Base-by-base conservation (phyloP, 2,888 invertebrate species). In the Willowsia nigromaculata region DNA sequence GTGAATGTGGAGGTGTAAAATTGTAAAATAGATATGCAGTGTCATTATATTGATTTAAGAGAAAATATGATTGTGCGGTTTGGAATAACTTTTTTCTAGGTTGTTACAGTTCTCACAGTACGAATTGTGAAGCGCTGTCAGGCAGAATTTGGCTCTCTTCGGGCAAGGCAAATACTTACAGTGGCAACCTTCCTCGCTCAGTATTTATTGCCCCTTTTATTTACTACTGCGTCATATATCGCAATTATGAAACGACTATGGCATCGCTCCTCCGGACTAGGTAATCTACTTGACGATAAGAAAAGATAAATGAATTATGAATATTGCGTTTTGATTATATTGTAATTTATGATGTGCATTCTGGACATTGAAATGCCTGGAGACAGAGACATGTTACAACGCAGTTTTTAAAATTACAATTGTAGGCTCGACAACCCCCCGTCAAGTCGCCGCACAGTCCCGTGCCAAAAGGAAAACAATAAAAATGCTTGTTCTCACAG, bases 401-500 rank as follows among this genome's bases (percentile, higher is more conserved):
- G n/a, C n/a, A n/a, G n/a, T n/a, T n/a, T n/a, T n/a, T n/a, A n/a
- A n/a, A n/a, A n/a, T n/a, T 56, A 37, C 27, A 33, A 53, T 88
- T 78, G 5, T 27, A 47, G 94, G 94, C 5, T 93, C 94, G 4
- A 93, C 94, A 11, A 94, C 94, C 0, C 93, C 93, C 27, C 92
- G 93, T 22, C 94, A 94, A 92, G 93, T 93, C 59, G 92, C 93
- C 37, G 93, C 93, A 6, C 94, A 94, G 81, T 93, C 93, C 2
- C 92, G 93, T 37, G 93, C 94, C 5, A 94, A 94, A 89, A 93
- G 93, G 78, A 94, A 94, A 91, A 94, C 94, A 40, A 94, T 94
- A 78, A 94, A 94, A 92, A 94, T 94, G 93, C 93, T 94, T 25
- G 93, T 94, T 18, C 91, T 94, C 5, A 93, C 93, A 22, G 94